Conservation (phyloP, 2,888 invertebrate genomes). For the Petrolisthes manimaculis region DNA sequence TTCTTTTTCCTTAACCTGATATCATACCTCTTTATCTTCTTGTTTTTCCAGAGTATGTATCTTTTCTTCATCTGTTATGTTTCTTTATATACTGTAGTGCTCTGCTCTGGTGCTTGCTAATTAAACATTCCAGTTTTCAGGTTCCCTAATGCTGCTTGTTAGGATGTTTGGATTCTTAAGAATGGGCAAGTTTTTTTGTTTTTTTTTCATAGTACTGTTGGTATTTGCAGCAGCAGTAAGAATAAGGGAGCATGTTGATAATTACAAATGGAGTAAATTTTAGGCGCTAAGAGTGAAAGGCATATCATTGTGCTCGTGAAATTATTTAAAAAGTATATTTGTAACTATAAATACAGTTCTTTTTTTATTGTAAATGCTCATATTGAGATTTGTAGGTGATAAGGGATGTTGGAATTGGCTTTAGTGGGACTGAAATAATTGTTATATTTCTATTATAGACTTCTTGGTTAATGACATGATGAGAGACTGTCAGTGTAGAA, state of each 20-base stretch:
- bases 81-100: no score
- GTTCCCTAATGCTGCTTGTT: not conserved
- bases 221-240: no score
- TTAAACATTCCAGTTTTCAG: no score
- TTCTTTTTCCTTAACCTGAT: no score
- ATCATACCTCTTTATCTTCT: no score
- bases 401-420: constrained; percentile 4
- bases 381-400: constrained; percentile 15
- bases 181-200: not conserved
- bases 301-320: constrained; percentile 37
- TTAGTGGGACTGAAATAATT: not conserved
- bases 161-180: not conserved
- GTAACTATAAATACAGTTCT: not conserved
- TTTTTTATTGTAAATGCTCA: not conserved
- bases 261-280: constrained; percentile 17
- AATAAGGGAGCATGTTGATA: no score
- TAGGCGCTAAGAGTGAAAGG: constrained; percentile 47
- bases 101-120: no score
- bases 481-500: no score
- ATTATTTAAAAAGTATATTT: not conserved
- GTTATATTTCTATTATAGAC: not conserved
- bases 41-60: no score
- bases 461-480: not conserved
- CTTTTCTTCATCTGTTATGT: no score
- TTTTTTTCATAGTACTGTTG: no score